These are phyloP conservation scores for Octodonta nipae DNA, from an alignment of 2,888 invertebrate species.

Conservation along the genomic window DNA sequence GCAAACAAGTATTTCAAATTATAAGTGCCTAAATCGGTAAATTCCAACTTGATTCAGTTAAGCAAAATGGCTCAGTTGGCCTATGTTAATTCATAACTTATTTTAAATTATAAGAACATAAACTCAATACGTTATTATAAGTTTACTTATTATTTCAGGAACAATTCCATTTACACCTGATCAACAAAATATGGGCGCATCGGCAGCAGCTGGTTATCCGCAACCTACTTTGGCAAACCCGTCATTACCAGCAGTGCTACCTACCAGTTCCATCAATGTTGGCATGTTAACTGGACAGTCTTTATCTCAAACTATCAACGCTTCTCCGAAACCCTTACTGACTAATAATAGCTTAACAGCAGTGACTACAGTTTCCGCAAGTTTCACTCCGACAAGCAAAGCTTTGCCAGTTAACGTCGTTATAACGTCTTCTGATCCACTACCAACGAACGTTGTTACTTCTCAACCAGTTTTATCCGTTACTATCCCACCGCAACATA, in stretches of 20 bases:
- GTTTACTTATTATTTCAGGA: conserved; percentile 7
- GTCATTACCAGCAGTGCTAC: conserved; percentile 2
- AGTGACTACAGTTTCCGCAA: neutral
- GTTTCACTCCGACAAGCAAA: neutral
- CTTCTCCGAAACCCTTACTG: conserved; percentile 1
- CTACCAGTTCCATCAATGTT: no score
- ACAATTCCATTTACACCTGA: conserved; percentile 14
- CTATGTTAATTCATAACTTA: neutral
- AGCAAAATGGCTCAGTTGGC: no score
- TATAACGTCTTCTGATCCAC: conserved; percentile 66
- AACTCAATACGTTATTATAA: neutral
- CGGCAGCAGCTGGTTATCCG: conserved; percentile 4
- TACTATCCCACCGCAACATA: conserved; percentile 68
- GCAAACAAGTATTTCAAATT: no score
- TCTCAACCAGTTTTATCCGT: conserved; percentile 59
- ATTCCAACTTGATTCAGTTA: no score
- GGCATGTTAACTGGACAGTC: conserved; percentile 13
- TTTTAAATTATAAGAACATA: neutral
- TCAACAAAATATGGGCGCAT: conserved; percentile 13
- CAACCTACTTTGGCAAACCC: conserved; percentile 3
- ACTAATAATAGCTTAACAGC: neutral
- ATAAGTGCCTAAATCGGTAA: no score
- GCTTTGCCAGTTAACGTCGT: conserved; percentile 65
- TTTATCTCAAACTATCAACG: conserved; percentile 9
- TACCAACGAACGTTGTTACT: conserved; percentile 44